phyloP scores from a whole-genome alignment of 2,888 invertebrate species.

The Gymnosoma rotundatum region DNA sequence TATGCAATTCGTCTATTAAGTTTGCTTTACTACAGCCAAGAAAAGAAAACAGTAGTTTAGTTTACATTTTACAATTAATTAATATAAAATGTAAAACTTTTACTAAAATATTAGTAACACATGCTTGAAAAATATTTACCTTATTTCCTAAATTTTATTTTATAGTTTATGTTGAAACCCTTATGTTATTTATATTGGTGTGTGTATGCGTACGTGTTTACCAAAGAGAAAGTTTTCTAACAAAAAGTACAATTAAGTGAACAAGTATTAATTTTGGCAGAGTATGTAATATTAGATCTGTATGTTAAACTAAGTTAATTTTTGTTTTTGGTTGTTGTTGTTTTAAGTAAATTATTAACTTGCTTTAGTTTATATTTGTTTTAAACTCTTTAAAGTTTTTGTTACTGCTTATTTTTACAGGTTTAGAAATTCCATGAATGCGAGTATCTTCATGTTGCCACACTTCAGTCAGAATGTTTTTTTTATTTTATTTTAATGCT shows the following conservation, averaged over 20 bases:
- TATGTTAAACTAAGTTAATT: background rate
- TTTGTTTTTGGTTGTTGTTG: background rate
- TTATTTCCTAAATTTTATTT: conserved; percentile 19
- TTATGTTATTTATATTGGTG: too few relatives aligned
- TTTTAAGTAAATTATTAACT: conserved; percentile 47
- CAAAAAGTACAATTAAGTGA: conserved; percentile 36
- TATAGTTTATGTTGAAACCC: too few relatives aligned
- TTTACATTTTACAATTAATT: too few relatives aligned
- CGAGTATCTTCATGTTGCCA: background rate
- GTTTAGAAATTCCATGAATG: conserved; percentile 45
- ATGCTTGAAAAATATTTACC: conserved; percentile 14
- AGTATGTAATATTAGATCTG: too few relatives aligned
- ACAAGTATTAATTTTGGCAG: background rate
- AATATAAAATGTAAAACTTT: too few relatives aligned
- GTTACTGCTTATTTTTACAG: conserved; percentile 35
- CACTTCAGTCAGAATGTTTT: background rate
- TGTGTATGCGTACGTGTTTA: background rate
- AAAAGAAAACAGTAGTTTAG: too few relatives aligned
- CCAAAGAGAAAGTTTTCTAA: too few relatives aligned
- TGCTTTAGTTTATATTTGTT: conserved; percentile 30
- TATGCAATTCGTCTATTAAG: too few relatives aligned
- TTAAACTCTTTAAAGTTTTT: conserved; percentile 16
- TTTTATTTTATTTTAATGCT: conserved; percentile 25
- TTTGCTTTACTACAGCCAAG: too few relatives aligned
- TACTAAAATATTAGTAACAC: too few relatives aligned